Evolutionary conservation across 2,113 vertebrate genomes (phyloP).

Genomic region (Connochaetes taurinus): DNA sequence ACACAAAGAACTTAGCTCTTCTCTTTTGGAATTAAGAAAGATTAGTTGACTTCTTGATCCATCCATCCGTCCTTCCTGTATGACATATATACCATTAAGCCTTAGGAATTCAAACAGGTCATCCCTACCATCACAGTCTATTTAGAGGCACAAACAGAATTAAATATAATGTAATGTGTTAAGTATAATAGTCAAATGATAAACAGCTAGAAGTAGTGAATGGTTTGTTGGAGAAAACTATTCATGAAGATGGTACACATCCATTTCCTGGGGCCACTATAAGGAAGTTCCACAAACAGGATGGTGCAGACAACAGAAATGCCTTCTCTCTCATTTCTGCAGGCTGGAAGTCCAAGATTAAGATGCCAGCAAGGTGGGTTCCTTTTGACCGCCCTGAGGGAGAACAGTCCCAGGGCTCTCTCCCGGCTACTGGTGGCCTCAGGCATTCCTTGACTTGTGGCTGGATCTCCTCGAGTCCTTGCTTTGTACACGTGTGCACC

Average conservation of each 20-base stretch:
- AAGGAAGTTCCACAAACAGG: not conserved
- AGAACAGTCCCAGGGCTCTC: fast-evolving
- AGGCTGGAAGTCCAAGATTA: not conserved
- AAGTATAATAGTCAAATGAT: not conserved
- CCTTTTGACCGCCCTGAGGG: not conserved
- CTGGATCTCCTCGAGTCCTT: not conserved
- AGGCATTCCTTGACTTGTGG: not conserved
- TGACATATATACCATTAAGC: not conserved
- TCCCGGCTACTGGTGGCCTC: not conserved
- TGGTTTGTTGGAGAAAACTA: fast-evolving
- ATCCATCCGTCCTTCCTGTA: not conserved
- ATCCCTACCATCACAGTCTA: not conserved
- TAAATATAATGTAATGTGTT: not conserved
- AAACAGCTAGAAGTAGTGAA: not conserved
- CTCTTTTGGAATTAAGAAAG: not conserved
- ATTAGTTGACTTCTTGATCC: not conserved
- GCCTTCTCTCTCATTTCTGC: not conserved
- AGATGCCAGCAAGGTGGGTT: no score
- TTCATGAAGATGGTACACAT: fast-evolving
- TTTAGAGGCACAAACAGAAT: not conserved
- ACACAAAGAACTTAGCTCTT: not conserved
- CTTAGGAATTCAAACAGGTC: not conserved
- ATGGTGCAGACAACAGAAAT: not conserved
- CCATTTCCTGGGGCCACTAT: fast-evolving
- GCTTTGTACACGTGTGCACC: not conserved